Percentiles rank a stretch among this genome's conserved stretches.
phyloP scores from a whole-genome alignment of 2,797 vertebrate genomes.

The Lepus townsendii region DNA sequence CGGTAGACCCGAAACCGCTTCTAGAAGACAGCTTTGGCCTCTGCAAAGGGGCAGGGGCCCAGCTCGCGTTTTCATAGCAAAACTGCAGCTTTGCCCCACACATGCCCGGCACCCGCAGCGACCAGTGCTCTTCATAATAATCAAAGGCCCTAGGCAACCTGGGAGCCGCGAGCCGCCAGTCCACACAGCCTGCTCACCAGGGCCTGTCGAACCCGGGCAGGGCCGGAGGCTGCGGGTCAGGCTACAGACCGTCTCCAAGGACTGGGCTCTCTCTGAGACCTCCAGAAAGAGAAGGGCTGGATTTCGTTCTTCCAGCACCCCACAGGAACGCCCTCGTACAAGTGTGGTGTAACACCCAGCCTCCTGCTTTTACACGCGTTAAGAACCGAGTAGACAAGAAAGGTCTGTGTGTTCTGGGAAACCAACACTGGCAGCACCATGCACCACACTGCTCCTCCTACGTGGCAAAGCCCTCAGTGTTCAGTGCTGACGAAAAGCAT shows the following conservation, averaged over 20 bases:
- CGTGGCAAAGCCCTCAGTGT: background rate
- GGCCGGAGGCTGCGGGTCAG: background rate
- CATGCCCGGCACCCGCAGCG: background rate
- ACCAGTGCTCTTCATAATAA: background rate
- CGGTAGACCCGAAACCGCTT: background rate
- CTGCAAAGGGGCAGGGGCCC: background rate
- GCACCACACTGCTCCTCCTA: background rate
- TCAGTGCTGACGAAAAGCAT: background rate
- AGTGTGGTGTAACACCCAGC: background rate
- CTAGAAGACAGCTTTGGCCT: background rate
- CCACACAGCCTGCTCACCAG: background rate
- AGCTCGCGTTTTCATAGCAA: background rate
- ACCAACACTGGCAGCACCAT: background rate
- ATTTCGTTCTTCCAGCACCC: background rate
- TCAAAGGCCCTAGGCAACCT: conserved; percentile 11
- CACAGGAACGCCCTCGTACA: conserved; percentile 31
- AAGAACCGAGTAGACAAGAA: conserved; percentile 46
- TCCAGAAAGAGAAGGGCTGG: background rate
- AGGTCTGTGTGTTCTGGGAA: background rate
- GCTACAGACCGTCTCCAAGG: background rate
- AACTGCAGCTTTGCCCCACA: background rate
- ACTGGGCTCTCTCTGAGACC: background rate
- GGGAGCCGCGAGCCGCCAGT: background rate
- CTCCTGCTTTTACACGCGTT: background rate
- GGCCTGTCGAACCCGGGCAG: background rate